A percentile compares a stretch with the other conserved stretches of the same genome.
Evolutionary conservation across 2,113 vertebrate genomes (phyloP).

Genomic region (Macquaria ambigua): DNA sequence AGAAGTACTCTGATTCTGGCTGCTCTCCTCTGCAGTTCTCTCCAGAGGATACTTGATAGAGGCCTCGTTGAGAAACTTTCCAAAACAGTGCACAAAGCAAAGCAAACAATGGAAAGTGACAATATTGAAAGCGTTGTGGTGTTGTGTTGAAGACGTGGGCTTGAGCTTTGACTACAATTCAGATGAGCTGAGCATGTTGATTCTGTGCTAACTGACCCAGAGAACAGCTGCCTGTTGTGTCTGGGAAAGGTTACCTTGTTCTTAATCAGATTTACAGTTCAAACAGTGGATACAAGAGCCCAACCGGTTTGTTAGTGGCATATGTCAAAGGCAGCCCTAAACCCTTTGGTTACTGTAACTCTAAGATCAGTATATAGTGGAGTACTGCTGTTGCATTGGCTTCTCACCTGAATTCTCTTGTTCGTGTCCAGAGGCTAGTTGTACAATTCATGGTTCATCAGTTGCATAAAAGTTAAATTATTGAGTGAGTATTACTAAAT

Average conservation of each 20-base stretch:
- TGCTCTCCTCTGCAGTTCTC: slow-evolving; percentile 23
- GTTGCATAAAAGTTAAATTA: neutral
- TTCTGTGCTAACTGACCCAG: neutral
- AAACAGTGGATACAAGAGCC: neutral
- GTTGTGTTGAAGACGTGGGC: neutral
- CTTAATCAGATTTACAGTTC: slow-evolving; percentile 22
- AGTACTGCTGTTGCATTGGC: neutral
- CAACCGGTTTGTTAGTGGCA: neutral
- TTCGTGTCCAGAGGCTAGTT: neutral
- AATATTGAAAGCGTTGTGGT: slow-evolving; percentile 13
- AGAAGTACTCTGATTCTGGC: slow-evolving; percentile 18
- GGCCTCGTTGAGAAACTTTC: slow-evolving; percentile 61
- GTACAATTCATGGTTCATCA: slow-evolving; percentile 7
- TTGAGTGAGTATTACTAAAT: neutral
- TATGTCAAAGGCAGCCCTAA: slow-evolving; percentile 1
- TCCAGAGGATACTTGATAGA: slow-evolving; percentile 23
- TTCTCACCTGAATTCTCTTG: slow-evolving; percentile 34
- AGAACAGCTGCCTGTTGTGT: slow-evolving; percentile 14
- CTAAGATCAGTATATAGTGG: neutral
- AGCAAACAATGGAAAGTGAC: slow-evolving; percentile 65
- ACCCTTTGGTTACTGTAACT: neutral
- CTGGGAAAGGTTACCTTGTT: slow-evolving; percentile 15
- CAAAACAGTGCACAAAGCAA: slow-evolving; percentile 62
- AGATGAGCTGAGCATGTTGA: slow-evolving; percentile 12
- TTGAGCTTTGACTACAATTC: neutral